These are phyloP conservation scores for Narcine bancroftii DNA, from an alignment of 2,113 vertebrate species.

Conservation along the genomic window DNA sequence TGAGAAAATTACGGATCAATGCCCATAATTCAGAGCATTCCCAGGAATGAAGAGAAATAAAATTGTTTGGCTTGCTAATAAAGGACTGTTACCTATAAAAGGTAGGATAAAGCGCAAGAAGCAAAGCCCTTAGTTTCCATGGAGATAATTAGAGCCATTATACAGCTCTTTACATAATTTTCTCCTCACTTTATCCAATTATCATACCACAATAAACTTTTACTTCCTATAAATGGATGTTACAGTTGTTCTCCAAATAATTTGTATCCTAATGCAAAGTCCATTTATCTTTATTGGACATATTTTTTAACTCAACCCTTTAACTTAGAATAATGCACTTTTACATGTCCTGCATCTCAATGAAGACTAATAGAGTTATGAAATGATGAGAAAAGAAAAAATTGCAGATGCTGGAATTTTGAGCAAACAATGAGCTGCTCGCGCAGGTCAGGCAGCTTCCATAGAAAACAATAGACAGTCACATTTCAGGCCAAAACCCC, in stretches of 20 bases:
- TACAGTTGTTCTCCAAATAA: background rate
- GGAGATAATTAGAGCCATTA: background rate
- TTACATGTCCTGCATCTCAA: background rate
- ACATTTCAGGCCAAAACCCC: no score
- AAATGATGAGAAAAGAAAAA: background rate
- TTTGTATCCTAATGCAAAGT: background rate
- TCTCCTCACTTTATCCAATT: background rate
- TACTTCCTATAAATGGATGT: background rate
- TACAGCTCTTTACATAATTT: background rate
- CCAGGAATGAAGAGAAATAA: background rate
- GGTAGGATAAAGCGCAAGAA: background rate
- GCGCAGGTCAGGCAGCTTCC: no score
- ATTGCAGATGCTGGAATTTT: no score
- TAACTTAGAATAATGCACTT: background rate
- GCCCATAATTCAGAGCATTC: background rate
- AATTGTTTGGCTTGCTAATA: background rate
- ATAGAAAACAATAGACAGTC: no score
- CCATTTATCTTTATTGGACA: background rate
- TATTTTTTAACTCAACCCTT: background rate
- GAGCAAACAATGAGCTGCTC: no score
- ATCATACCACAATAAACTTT: background rate
- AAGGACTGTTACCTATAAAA: background rate
- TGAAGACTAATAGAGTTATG: background rate
- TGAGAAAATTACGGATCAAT: background rate
- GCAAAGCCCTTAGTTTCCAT: no score